phyloP scores from a whole-genome alignment of 1,140 invertebrate species.

The Eupristina koningsbergeri region DNA sequence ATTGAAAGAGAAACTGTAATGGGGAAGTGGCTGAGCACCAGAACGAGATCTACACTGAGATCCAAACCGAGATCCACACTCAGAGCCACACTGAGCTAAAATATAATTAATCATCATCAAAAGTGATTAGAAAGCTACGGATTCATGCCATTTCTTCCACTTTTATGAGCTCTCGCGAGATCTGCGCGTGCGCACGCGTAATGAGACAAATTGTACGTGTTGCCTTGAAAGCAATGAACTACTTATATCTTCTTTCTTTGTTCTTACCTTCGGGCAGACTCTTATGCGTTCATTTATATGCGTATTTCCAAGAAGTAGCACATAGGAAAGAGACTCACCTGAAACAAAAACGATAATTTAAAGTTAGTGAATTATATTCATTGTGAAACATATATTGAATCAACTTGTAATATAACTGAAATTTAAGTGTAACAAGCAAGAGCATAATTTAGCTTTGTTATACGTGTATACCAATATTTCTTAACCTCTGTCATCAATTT shows the following conservation, averaged over 20 bases:
- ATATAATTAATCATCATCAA: slow-evolving; percentile 44
- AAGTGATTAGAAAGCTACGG: slow-evolving; percentile 44
- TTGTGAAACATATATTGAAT: neutral
- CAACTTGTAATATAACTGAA: slow-evolving; percentile 5
- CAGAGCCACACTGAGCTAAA: neutral
- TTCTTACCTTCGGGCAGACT: slow-evolving; percentile 23
- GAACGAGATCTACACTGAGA: no score
- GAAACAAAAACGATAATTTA: slow-evolving; percentile 54
- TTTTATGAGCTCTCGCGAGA: neutral
- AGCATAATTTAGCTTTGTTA: no score
- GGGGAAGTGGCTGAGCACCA: neutral
- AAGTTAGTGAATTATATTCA: slow-evolving; percentile 7
- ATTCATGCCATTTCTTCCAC: neutral
- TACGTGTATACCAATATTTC: no score
- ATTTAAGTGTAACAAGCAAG: neutral
- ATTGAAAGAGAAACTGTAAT: neutral
- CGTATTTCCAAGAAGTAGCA: neutral
- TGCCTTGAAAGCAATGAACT: slow-evolving; percentile 11
- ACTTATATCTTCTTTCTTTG: neutral
- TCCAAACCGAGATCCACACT: no score
- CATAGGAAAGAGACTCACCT: slow-evolving; percentile 56
- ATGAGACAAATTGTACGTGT: neutral
- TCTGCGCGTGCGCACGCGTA: neutral
- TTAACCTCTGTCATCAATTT: no score
- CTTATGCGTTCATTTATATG: neutral